Percentiles rank a stretch among this genome's conserved stretches.
phyloP scores from a whole-genome alignment of 1,140 invertebrate species.

The Aplysia californica region DNA sequence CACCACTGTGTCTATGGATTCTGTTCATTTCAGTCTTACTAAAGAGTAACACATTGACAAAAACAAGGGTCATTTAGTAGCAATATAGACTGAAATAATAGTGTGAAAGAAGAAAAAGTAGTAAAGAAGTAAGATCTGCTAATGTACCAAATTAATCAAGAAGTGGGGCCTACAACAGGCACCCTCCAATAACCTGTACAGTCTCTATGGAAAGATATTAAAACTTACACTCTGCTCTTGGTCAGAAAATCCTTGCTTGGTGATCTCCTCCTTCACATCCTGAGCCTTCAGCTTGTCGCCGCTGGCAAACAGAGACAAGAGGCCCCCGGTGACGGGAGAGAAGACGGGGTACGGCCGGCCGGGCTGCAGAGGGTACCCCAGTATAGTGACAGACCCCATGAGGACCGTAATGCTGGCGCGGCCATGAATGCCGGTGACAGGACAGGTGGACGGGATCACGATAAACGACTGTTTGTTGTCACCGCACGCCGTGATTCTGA shows the following conservation, averaged over 20 bases:
- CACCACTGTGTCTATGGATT: no score
- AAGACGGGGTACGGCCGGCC: slow-evolving; percentile 6
- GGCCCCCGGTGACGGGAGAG: slow-evolving; percentile 9
- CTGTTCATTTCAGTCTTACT: no score
- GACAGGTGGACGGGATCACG: not conserved
- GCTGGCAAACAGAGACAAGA: not conserved
- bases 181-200: no score
- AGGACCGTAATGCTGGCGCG: slow-evolving; percentile 16
- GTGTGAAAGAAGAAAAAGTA: no score
- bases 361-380: not conserved
- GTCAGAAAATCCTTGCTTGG: not conserved
- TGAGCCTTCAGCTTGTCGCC: not conserved
- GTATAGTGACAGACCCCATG: not conserved
- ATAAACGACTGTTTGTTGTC: not conserved
- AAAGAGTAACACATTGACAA: no score
- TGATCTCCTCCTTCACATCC: slow-evolving; percentile 12
- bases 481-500: slow-evolving; percentile 3
- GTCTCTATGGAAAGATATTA: not conserved
- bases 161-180: no score
- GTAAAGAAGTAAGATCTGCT: no score
- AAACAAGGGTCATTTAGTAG: no score
- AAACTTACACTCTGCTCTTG: not conserved
- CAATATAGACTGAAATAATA: no score
- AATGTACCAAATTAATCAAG: no score
- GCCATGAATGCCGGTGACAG: slow-evolving; percentile 2